These are phyloP conservation scores for Spheniscus mendiculus DNA, from an alignment of 2,113 vertebrate species.

Conservation along the genomic window DNA sequence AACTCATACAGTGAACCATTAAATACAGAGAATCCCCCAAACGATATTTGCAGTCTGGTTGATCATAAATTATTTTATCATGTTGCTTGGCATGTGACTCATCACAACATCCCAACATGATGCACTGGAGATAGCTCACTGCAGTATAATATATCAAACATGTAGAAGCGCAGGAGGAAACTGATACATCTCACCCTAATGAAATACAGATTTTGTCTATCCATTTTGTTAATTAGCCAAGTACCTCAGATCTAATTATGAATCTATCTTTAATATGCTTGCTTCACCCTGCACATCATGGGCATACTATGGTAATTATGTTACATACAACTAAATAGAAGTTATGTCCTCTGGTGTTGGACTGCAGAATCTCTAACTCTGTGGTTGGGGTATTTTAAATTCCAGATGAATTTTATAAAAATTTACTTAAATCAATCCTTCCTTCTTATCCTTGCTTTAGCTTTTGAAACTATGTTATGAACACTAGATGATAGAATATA, in stretches of 20 bases:
- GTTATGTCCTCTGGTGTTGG: not conserved
- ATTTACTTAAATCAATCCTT: not conserved
- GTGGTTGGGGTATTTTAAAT: not conserved
- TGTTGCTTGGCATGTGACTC: slow-evolving; percentile 34
- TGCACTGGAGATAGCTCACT: slow-evolving; percentile 23
- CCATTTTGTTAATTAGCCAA: slow-evolving; percentile 66
- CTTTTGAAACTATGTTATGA: not conserved
- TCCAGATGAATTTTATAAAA: not conserved
- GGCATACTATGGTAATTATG: not conserved
- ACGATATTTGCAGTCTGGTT: not conserved
- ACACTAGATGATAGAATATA: not conserved
- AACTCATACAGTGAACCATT: not conserved
- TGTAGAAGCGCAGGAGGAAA: slow-evolving; percentile 56
- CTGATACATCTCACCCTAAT: slow-evolving; percentile 52
- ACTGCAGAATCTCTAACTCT: slow-evolving; percentile 2
- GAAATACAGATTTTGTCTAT: slow-evolving; percentile 61
- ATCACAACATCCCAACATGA: slow-evolving; percentile 27
- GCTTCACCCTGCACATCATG: slow-evolving; percentile 49
- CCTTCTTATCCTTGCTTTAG: not conserved
- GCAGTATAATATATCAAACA: slow-evolving; percentile 47
- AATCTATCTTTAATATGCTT: slow-evolving; percentile 59
- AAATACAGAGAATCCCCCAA: not conserved
- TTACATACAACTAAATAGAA: slow-evolving; percentile 8
- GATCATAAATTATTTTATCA: slow-evolving; percentile 34
- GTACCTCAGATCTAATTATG: slow-evolving; percentile 53